These are phyloP conservation scores for Brenthis daphne DNA, from an alignment of 2,888 invertebrate species.

Conservation along the genomic window DNA sequence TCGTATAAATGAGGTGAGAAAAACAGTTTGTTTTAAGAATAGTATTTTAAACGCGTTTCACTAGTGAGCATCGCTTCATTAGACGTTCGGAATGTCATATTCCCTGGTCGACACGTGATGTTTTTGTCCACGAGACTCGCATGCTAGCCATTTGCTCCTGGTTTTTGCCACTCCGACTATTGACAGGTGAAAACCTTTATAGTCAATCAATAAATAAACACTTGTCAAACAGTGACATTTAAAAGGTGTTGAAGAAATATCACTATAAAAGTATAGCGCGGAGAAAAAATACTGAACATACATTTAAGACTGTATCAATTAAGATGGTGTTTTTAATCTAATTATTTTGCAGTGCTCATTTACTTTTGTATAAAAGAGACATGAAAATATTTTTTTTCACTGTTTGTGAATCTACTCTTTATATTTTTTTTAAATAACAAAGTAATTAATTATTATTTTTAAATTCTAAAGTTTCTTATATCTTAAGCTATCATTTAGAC, in stretches of 20 bases:
- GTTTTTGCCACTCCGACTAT: constrained; percentile 45
- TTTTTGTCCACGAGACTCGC: constrained; percentile 24
- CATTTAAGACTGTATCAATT: too few relatives aligned
- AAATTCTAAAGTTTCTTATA: too few relatives aligned
- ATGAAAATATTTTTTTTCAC: too few relatives aligned
- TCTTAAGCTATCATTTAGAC: too few relatives aligned
- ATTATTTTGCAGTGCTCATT: too few relatives aligned
- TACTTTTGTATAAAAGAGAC: too few relatives aligned
- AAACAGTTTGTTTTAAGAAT: constrained; percentile 32
- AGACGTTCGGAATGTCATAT: constrained; percentile 63
- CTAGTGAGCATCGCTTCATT: constrained; percentile 57
- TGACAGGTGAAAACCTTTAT: constrained; percentile 62
- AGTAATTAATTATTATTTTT: too few relatives aligned
- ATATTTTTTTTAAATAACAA: too few relatives aligned
- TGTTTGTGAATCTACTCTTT: too few relatives aligned
- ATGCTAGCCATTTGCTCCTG: constrained; percentile 51
- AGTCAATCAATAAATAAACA: constrained; percentile 20
- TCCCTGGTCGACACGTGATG: constrained; percentile 43
- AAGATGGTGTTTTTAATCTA: too few relatives aligned
- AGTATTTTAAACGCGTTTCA: constrained; percentile 37
- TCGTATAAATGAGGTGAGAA: constrained; percentile 23
- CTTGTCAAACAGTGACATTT: constrained; percentile 14
- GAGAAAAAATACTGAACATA: not conserved
- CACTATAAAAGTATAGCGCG: too few relatives aligned
- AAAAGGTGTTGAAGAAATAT: constrained; percentile 8